Evolutionary conservation across 2,113 vertebrate species (phyloP).

Genomic region (Stigmatopora argus): DNA sequence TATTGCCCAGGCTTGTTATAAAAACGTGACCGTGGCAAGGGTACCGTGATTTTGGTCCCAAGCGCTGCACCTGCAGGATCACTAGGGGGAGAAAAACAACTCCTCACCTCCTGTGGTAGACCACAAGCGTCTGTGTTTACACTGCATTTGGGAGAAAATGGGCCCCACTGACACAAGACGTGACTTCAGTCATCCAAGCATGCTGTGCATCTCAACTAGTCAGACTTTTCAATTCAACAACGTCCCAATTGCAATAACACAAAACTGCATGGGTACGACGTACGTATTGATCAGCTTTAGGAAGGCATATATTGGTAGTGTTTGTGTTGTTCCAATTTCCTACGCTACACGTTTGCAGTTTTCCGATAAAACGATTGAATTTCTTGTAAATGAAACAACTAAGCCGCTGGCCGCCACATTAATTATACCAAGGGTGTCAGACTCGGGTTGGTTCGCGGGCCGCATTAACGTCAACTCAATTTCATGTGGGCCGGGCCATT

Average conservation of each 20-base stretch:
- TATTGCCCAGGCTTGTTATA: constrained; percentile 39
- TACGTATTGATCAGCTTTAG: too few species aligned
- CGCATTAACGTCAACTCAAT: too few species aligned
- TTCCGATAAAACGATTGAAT: too few species aligned
- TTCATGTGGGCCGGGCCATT: too few species aligned
- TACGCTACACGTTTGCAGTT: too few species aligned
- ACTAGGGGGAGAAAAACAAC: constrained; percentile 10
- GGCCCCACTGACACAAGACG: constrained; percentile 45
- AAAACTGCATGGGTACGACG: neutral
- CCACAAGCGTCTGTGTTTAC: constrained; percentile 52
- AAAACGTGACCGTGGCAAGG: constrained; percentile 19
- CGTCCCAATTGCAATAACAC: neutral
- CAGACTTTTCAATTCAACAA: neutral
- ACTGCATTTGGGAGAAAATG: constrained; percentile 17
- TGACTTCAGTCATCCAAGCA: constrained; percentile 4
- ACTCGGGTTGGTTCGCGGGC: too few species aligned
- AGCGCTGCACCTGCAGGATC: constrained; percentile 34
- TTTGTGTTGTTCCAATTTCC: too few species aligned
- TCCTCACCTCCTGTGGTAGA: constrained; percentile 34
- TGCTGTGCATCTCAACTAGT: neutral
- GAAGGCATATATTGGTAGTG: too few species aligned
- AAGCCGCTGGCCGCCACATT: too few species aligned
- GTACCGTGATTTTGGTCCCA: neutral
- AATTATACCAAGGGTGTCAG: too few species aligned
- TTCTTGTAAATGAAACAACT: too few species aligned